Conservation (phyloP, 2,888 invertebrate genomes). For the Drosophila trichaetosa region DNA sequence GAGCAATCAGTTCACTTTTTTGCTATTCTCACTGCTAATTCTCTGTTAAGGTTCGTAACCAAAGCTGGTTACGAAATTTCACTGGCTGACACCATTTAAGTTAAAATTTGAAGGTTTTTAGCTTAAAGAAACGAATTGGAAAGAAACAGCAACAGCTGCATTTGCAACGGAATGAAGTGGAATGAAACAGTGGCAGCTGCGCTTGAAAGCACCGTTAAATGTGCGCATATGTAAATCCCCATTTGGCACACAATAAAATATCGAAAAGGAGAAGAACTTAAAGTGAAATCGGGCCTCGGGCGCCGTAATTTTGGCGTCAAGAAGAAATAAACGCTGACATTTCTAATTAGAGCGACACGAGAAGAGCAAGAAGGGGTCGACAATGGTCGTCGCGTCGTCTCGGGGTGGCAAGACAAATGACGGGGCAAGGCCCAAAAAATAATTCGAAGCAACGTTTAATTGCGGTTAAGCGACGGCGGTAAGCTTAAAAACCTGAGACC, state of each 20-base stretch:
- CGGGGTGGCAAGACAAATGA: slow-evolving; percentile 75
- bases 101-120: neutral
- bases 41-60: neutral
- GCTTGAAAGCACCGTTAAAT: slow-evolving; percentile 57
- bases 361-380: neutral
- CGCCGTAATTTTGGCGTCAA: slow-evolving; percentile 73
- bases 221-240: slow-evolving; percentile 72
- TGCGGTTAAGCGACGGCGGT: slow-evolving; percentile 71
- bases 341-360: slow-evolving; percentile 68
- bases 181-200: slow-evolving; percentile 51
- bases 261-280: slow-evolving; percentile 3
- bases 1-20: neutral
- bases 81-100: too few species aligned
- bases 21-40: neutral
- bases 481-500: slow-evolving; percentile 47
- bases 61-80: too few species aligned
- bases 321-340: slow-evolving; percentile 67
- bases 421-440: slow-evolving; percentile 61
- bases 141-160: slow-evolving; percentile 1
- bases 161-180: slow-evolving; percentile 16
- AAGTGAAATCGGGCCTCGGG: slow-evolving; percentile 60
- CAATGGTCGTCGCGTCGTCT: slow-evolving; percentile 21
- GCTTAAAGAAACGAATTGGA: neutral
- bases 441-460: slow-evolving; percentile 73
- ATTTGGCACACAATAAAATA: slow-evolving; percentile 28